A percentile compares a stretch with the other conserved stretches of the same genome.
phyloP scores from a whole-genome alignment of 2,797 vertebrate genomes.

The Sylvilagus floridanus region DNA sequence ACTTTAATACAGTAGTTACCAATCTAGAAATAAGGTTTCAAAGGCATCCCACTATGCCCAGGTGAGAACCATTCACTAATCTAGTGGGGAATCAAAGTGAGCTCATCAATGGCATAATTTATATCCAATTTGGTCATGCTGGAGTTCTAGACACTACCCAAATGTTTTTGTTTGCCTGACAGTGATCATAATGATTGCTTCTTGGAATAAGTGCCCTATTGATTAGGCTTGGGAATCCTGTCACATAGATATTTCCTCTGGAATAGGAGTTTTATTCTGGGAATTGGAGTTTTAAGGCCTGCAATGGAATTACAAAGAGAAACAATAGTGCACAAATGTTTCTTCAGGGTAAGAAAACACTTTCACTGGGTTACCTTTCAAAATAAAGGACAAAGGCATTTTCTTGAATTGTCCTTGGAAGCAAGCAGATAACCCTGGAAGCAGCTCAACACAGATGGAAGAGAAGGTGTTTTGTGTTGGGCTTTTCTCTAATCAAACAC shows the following conservation, averaged over 20 bases:
- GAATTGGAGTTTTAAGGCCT: neutral
- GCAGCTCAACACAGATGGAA: neutral
- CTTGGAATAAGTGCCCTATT: neutral
- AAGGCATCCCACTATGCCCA: neutral
- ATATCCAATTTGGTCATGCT: neutral
- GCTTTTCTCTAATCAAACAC: constrained; percentile 18
- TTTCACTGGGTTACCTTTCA: constrained; percentile 32
- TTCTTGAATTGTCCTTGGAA: constrained; percentile 31
- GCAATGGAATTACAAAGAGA: neutral
- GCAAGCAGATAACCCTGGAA: neutral
- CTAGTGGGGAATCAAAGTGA: neutral
- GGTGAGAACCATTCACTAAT: neutral
- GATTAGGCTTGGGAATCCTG: neutral
- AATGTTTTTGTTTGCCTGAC: neutral
- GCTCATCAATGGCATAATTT: neutral
- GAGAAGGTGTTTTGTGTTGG: constrained; percentile 15
- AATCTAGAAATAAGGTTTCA: neutral
- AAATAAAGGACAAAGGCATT: constrained; percentile 43
- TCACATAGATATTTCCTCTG: neutral
- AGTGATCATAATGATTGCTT: neutral
- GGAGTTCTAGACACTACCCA: neutral
- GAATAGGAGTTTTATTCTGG: constrained; percentile 19
- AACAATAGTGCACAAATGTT: neutral
- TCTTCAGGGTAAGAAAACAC: neutral
- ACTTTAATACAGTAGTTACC: neutral